phyloP scores from a whole-genome alignment of 2,888 invertebrate genomes.

The Rotaria sp. region DNA sequence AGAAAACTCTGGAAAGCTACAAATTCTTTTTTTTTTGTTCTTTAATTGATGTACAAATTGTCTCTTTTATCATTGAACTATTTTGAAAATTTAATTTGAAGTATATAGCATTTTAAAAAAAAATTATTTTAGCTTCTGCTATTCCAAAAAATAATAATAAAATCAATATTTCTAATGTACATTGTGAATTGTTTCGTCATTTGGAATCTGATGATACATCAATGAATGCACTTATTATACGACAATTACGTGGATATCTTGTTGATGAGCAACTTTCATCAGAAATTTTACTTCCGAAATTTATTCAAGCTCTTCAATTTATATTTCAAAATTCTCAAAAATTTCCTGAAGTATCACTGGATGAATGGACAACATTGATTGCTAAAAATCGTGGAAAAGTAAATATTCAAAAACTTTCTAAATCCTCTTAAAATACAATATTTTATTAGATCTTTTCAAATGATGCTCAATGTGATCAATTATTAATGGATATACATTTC shows the following conservation, averaged over 20 bases:
- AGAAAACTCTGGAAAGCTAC: too few species aligned
- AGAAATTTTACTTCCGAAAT: neutral
- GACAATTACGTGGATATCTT: neutral
- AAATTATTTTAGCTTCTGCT: too few species aligned
- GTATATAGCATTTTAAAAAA: neutral
- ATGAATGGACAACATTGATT: neutral
- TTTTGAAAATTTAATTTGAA: too few species aligned
- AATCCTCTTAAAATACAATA: neutral
- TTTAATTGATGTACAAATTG: too few species aligned
- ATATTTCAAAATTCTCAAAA: neutral
- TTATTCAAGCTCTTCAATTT: too few species aligned
- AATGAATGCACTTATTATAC: neutral
- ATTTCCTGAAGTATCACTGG: neutral
- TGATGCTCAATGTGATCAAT: constrained; percentile 4
- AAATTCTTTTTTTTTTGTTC: too few species aligned
- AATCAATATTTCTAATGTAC: neutral
- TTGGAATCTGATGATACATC: neutral
- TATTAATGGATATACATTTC: neutral
- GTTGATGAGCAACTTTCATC: neutral
- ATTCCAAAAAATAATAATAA: too few species aligned
- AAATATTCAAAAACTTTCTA: neutral
- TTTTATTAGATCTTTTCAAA: neutral
- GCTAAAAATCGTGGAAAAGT: neutral
- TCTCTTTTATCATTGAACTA: too few species aligned
- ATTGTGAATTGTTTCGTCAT: neutral